A percentile compares a stretch with the other conserved stretches of the same genome.
phyloP scores from a whole-genome alignment of 2,888 invertebrate species.

The Neoitamus cyanurus region DNA sequence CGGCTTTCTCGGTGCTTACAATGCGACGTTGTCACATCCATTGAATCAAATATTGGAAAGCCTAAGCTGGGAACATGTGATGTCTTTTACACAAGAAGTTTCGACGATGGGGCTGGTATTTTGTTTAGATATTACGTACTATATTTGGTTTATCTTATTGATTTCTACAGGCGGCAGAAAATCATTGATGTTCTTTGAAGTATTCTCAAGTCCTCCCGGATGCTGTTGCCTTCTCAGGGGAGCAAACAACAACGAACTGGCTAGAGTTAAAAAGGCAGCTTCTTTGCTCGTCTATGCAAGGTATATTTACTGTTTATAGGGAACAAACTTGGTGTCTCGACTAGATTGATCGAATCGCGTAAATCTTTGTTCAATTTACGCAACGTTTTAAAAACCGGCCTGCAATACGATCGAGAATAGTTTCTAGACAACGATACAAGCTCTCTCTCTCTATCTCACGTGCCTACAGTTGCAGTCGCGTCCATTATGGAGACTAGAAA shows the following conservation, averaged over 20 bases:
- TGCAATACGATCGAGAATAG: too few species aligned
- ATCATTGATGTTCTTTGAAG: slow-evolving; percentile 94
- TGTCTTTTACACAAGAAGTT: slow-evolving; percentile 79
- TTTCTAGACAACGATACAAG: too few species aligned
- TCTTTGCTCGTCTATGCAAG: slow-evolving; percentile 77
- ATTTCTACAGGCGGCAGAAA: slow-evolving; percentile 73
- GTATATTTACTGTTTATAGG: slow-evolving; percentile 38
- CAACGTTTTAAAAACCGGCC: too few species aligned
- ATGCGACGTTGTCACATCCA: slow-evolving; percentile 86
- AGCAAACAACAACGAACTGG: slow-evolving; percentile 78
- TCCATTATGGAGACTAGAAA: too few species aligned
- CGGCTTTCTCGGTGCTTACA: slow-evolving; percentile 81
- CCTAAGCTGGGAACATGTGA: slow-evolving; percentile 87
- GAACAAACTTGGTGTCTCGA: neutral
- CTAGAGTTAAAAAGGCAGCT: slow-evolving; percentile 84
- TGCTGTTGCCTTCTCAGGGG: slow-evolving; percentile 91
- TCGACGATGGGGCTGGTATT: slow-evolving; percentile 67
- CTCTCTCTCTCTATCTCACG: too few species aligned
- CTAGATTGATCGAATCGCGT: neutral
- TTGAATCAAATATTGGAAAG: slow-evolving; percentile 86
- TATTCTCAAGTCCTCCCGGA: slow-evolving; percentile 84
- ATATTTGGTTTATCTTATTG: neutral
- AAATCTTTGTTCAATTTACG: neutral
- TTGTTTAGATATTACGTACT: neutral
- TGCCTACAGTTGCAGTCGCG: too few species aligned